Conservation (phyloP, 2,113 vertebrate species). For the Aplodontia rufa region DNA sequence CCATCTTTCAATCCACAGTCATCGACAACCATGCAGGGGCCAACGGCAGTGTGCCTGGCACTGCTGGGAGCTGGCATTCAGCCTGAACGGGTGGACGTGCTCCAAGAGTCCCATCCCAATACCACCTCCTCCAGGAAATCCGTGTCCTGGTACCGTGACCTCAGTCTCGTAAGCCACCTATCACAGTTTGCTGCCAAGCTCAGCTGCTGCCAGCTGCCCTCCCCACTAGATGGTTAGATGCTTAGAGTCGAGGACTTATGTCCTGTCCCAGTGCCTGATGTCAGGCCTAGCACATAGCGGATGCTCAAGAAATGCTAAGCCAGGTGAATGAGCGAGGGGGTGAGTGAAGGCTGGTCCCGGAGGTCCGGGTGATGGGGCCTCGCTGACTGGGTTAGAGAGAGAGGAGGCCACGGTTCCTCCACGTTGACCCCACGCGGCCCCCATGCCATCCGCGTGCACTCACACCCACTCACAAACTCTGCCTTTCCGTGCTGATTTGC, state of each 20-base stretch:
- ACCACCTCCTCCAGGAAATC: background rate
- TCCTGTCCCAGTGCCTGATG: background rate
- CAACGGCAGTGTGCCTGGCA: background rate
- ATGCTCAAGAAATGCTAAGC: too few relatives aligned
- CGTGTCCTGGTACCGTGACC: background rate
- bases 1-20: background rate
- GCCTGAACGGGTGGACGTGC: background rate
- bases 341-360: too few relatives aligned
- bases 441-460: too few relatives aligned
- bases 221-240: fast-evolving
- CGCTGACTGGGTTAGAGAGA: too few relatives aligned
- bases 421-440: too few relatives aligned
- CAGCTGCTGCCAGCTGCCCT: background rate
- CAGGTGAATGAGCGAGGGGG: too few relatives aligned
- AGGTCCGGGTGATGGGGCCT: too few relatives aligned
- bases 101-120: background rate
- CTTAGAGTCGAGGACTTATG: background rate
- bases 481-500: too few relatives aligned
- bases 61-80: background rate
- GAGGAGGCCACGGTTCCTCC: too few relatives aligned
- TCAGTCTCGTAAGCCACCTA: background rate
- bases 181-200: background rate
- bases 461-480: too few relatives aligned
- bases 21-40: background rate
- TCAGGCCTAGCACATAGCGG: too few relatives aligned